These are phyloP conservation scores for Spialia ferax DNA, from an alignment of 2,888 invertebrate genomes.

Conservation along the genomic window DNA sequence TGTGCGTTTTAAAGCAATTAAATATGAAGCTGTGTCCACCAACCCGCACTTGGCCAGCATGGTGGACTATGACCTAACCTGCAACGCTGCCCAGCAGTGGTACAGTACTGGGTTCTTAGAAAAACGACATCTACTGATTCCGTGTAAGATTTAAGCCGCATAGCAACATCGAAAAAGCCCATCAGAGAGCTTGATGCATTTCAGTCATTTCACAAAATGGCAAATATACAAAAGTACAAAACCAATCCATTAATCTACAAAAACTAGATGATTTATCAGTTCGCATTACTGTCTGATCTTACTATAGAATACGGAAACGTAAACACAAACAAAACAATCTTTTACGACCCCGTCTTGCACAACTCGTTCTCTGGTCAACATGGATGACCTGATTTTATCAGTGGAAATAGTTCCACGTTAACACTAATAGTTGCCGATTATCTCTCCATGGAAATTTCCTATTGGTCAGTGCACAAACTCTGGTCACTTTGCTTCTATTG, in stretches of 20 bases:
- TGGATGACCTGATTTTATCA: slow-evolving; percentile 44
- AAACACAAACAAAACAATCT: slow-evolving; percentile 31
- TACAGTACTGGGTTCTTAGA: no score
- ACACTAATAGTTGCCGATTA: slow-evolving; percentile 35
- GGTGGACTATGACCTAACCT: no score
- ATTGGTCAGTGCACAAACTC: slow-evolving; percentile 6
- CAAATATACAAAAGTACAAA: not conserved
- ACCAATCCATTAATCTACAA: slow-evolving; percentile 1
- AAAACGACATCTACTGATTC: no score
- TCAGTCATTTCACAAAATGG: no score
- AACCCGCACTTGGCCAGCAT: no score
- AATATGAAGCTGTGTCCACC: no score
- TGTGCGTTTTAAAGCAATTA: no score
- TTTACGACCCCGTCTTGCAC: slow-evolving; percentile 33
- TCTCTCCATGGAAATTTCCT: slow-evolving; percentile 40
- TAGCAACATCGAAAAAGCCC: no score
- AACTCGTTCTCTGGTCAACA: slow-evolving; percentile 43
- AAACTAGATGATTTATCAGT: slow-evolving; percentile 3
- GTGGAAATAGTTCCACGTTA: slow-evolving; percentile 40
- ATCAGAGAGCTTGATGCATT: no score
- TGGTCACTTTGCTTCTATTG: slow-evolving; percentile 10
- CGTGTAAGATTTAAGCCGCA: no score
- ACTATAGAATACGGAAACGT: slow-evolving; percentile 43
- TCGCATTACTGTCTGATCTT: slow-evolving; percentile 8
- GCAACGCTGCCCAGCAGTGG: no score